Evolutionary conservation across 2,888 invertebrate genomes (phyloP).

Genomic region (Cheilosia grossa): DNA sequence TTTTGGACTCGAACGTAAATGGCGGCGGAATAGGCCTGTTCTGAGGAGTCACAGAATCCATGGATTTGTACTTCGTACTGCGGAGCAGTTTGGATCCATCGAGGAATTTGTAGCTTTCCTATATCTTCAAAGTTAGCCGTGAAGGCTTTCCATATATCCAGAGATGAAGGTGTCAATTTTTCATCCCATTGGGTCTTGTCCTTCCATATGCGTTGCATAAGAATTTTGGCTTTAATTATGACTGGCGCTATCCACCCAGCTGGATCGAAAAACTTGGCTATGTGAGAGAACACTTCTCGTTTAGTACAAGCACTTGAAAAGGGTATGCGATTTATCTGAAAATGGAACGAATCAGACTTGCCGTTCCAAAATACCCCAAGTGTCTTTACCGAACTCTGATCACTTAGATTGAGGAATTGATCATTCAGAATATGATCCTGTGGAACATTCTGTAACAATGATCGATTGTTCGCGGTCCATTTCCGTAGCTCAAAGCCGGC

Average conservation of each 20-base stretch:
- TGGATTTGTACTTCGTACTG: conserved; percentile 19
- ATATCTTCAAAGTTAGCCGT: conserved; percentile 30
- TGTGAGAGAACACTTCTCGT: conserved; percentile 45
- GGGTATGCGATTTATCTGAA: conserved; percentile 6
- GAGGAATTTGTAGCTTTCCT: conserved; percentile 43
- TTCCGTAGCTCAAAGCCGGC: conserved; percentile 60
- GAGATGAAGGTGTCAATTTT: background rate
- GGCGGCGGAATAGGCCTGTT: conserved; percentile 14
- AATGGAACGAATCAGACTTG: conserved; percentile 36
- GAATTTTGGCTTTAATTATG: conserved; percentile 32
- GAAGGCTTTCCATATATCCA: conserved; percentile 39
- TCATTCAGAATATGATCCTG: conserved; percentile 6
- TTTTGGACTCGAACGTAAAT: background rate
- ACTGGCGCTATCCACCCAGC: conserved; percentile 38
- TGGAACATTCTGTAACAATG: conserved; percentile 5
- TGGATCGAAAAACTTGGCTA: conserved; percentile 56
- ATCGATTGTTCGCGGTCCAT: conserved; percentile 46
- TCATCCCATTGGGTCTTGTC: conserved; percentile 49
- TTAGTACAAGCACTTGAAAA: conserved; percentile 15
- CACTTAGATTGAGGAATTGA: conserved; percentile 6
- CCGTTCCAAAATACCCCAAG: conserved; percentile 58
- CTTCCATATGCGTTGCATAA: conserved; percentile 50
- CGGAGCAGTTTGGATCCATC: conserved; percentile 41
- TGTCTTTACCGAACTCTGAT: conserved; percentile 34
- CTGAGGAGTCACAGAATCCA: conserved; percentile 39